Base-by-base conservation (phyloP, 2,888 invertebrate species). In the Lasioglossum leucozonium region DNA sequence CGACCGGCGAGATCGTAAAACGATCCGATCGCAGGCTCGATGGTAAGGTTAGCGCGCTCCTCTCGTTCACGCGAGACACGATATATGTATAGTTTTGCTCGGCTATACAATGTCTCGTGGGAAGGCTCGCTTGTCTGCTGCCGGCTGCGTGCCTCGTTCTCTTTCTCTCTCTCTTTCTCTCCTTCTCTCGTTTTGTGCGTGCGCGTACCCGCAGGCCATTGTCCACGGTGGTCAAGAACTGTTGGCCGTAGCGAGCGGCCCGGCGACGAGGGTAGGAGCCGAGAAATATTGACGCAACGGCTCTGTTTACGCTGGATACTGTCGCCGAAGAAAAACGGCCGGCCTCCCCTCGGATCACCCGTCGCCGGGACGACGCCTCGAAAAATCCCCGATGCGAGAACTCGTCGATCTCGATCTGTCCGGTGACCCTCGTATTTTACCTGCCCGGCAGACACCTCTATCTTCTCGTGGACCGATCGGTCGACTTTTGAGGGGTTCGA, bases 101-200 rank as follows among this genome's bases (percentile, higher is more conserved):
- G 84, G 85, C 87, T 88, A 83, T 90, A 87, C 86, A 81, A 83
- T 90, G 90, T 90, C 90, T 86, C 89, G 90, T 90, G 90, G 89
- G 89, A 90, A 90, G 89, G 84, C 78, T 80, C 86, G 84, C 75
- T 84, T 75, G 85, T 87, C 79, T 79, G 77, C 80, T 77, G 75
- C 37, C 44, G 77, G 26, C 73, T 69, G 79, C 62, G 77, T 58
- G 77, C 69, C 18, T 67, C 37, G 22, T 2, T 62, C 16, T 67
- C 67, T 37, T 0, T 37, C 18, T 37, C 65, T 37, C 10, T 37
- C 65, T 71, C 42, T 71, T 30, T 65, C 69, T 42, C 79, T 40
- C n/a, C 42, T 72, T 30, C 73, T 26, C 42, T 37, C 62, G 55
- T 16, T 65, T 34, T 16, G 34, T 8, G 65, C 18, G 37, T 58